These are phyloP conservation scores for Metacarcinus magister DNA, from an alignment of 2,888 invertebrate species.

Conservation along the genomic window DNA sequence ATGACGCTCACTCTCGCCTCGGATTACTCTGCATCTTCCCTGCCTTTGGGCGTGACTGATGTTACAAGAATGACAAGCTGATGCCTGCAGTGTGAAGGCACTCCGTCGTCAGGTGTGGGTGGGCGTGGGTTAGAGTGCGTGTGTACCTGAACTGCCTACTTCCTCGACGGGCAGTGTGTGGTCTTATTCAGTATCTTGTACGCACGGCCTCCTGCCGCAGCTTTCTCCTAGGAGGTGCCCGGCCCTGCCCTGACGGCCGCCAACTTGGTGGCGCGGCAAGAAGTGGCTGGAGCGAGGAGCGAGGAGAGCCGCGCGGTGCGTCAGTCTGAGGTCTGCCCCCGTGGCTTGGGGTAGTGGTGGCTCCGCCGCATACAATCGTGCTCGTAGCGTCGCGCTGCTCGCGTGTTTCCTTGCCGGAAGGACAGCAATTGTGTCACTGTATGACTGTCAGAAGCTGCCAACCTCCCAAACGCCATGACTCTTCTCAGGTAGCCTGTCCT, in stretches of 20 bases:
- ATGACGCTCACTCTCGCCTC: background rate
- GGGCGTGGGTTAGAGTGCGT: background rate
- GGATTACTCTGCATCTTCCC: background rate
- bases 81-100: background rate
- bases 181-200: background rate
- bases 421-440: conserved; percentile 3
- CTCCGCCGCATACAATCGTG: conserved; percentile 56
- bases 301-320: background rate
- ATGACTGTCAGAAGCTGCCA: conserved; percentile 12
- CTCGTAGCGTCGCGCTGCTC: conserved; percentile 31
- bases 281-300: conserved; percentile 47
- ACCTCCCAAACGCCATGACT: background rate
- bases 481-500: background rate
- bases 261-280: conserved; percentile 61
- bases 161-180: background rate
- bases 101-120: background rate
- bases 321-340: conserved; percentile 72
- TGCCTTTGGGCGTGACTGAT: background rate
- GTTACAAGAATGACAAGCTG: background rate
- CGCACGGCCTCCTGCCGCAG: conserved; percentile 38
- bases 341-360: conserved; percentile 70
- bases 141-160: background rate
- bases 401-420: conserved; percentile 43
- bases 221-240: background rate
- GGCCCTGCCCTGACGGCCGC: conserved; percentile 20